Percentiles rank a stretch among this genome's conserved stretches.
These are phyloP conservation scores for Ophthalmotilapia sp. DNA, from an alignment of 2,113 vertebrate genomes.

Conservation along the genomic window DNA sequence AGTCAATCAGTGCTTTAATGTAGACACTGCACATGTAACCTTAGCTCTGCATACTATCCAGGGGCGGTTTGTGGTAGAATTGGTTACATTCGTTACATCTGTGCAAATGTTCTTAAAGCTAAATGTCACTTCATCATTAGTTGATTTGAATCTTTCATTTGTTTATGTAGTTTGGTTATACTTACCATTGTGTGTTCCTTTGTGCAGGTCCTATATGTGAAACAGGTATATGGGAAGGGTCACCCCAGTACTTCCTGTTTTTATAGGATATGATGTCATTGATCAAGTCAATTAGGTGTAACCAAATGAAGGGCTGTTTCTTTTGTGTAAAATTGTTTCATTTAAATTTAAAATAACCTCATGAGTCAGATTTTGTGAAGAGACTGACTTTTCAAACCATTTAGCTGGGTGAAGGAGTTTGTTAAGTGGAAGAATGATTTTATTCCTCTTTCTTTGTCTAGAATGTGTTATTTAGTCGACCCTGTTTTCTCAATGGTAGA, in stretches of 20 bases:
- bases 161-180: not conserved
- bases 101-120: not conserved
- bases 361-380: not conserved
- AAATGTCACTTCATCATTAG: not conserved
- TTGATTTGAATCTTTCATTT: not conserved
- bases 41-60: not conserved
- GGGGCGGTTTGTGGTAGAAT: not conserved
- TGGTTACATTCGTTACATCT: not conserved
- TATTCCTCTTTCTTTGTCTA: not conserved
- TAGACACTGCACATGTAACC: not conserved
- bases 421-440: not conserved
- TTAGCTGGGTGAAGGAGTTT: not conserved
- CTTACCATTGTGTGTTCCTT: not conserved
- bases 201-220: not conserved
- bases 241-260: not conserved
- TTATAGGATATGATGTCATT: not conserved
- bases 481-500: not conserved
- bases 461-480: not conserved
- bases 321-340: not conserved
- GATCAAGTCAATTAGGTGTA: not conserved
- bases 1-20: not conserved
- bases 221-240: not conserved
- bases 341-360: not conserved
- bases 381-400: not conserved
- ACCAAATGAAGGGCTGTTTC: not conserved